Base-by-base conservation (phyloP, 2,888 invertebrate genomes). In the Kuschelorhynchus macadamiae region DNA sequence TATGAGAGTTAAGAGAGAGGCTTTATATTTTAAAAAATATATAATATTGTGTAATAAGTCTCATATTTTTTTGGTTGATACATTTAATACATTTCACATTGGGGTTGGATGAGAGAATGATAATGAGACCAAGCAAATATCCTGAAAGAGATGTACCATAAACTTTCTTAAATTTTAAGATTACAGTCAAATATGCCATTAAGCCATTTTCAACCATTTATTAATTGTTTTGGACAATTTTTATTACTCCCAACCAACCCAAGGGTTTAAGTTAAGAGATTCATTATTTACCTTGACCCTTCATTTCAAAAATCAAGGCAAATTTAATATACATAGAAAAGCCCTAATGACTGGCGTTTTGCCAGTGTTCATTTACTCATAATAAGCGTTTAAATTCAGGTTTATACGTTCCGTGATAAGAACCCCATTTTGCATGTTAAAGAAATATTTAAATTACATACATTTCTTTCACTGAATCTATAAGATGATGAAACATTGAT, bases 341-440 rank as follows among this genome's bases (percentile, higher is more conserved):
- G 17, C 39, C 36, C 18, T 59, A 59, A 66, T 66, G 60, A 66
- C 52, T 69, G 69, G 69, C 64, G 20, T 52, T 21, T 49, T 59
- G 69, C 69, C 69, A 69, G 60, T 65, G 46, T 18, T 64, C 61
- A 49, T 64, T 55, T 55, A 53, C 39, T 53, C 42, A 18, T 41
- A 60, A 55, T 65, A 50, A 11, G 9, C 36, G 36, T 56, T 50
- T 33, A 60, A 53, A 65, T 64, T 59, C 50, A 42, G 16, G 42
- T 64, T 59, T 59, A 30, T 44, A 42, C 32, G 17, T 62, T 68
- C 52, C 68, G 68, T 63, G 67, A 52, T 62, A 30, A 18, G 33
- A 46, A 33, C 42, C 46, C 42, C 14, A 47, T 63, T 67, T 68
- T 52, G 59, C 68, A 68, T 68, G 59, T 33, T 36, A 33, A 33